Base-by-base conservation (phyloP, 2,797 vertebrate genomes). In the Ctenopoma kingsleyae region DNA sequence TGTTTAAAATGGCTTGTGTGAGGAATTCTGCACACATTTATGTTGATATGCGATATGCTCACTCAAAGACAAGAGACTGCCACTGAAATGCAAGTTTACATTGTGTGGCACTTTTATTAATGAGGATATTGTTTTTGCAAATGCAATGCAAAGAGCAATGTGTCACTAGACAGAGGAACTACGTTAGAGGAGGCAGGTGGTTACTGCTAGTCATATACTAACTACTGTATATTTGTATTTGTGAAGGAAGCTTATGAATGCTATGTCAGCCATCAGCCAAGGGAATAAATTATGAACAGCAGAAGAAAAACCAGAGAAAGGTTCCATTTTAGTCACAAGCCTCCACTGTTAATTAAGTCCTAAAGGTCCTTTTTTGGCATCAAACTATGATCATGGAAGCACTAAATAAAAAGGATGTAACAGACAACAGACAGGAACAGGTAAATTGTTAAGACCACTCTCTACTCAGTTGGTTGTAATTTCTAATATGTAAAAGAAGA, bases 1-100 rank as follows among this genome's bases (percentile, higher is more conserved):
- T 91, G 92, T 93, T 84, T 69, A 80, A 78, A 79, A 74, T 81
- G 75, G 88, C 87, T 92, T 84, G 87, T 82, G 88, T 80, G 79
- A 90, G 86, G 83, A 89, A 84, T 79, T 81, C 74, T 89, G 79
- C 82, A 81, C 83, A 87, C 67, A 43, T 16, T 2, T 11, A 57
- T 0, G 35, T 27, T 5, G 27, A 30, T 30, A 7, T 30, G 27
- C 8, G 30, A 32, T 32, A 32, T 32, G 79, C 79, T 86, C 85
- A 83, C 86, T 91, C 81, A 74, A 81, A 81, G 88, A 88, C 78
- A 81, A 67, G 12, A 71, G 20, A 90, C 83, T 81, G 81, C 89
- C 87, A 80, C 85, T 75, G 59, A 88, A 88, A 84, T 80, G 80
- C 80, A 78, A 75, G 66, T 86, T 81, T 80, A 74, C 73, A 53